phyloP scores from a whole-genome alignment of 2,797 vertebrate genomes.

The Bradypus variegatus region DNA sequence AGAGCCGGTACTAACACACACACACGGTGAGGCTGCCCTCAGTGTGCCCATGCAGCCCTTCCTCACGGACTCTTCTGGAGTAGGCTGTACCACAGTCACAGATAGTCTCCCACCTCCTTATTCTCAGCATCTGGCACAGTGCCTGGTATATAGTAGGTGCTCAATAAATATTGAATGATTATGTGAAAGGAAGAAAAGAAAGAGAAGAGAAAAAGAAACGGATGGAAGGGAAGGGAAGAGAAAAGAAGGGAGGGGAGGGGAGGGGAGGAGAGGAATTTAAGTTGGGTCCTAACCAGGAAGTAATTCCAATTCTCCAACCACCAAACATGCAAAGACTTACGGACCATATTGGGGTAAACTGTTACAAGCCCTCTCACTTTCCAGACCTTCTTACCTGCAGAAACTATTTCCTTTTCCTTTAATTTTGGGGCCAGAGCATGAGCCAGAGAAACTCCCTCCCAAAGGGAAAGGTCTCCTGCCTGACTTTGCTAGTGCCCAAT shows the following conservation, averaged over 20 bases:
- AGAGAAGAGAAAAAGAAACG: too few relatives aligned
- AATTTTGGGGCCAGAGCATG: neutral
- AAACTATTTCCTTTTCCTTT: neutral
- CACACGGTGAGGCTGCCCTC: neutral
- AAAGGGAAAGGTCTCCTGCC: neutral
- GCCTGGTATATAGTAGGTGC: neutral
- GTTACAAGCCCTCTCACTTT: neutral
- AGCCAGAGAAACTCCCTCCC: neutral
- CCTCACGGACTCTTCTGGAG: neutral
- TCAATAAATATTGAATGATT: neutral
- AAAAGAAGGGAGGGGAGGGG: too few relatives aligned
- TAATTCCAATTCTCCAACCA: neutral
- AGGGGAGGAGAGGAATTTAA: too few relatives aligned
- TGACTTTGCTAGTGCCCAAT: neutral
- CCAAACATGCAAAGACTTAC: rapidly evolving
- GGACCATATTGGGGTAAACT: neutral
- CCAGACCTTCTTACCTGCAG: neutral
- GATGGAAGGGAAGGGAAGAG: too few relatives aligned
- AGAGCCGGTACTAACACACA: neutral
- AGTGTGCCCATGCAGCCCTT: neutral
- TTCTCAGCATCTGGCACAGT: neutral
- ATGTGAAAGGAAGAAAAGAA: neutral
- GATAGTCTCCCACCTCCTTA: neutral
- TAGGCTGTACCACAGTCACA: neutral
- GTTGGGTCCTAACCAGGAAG: neutral